These are phyloP conservation scores for Borostomias antarcticus DNA, from an alignment of 2,797 vertebrate species.

Conservation along the genomic window DNA sequence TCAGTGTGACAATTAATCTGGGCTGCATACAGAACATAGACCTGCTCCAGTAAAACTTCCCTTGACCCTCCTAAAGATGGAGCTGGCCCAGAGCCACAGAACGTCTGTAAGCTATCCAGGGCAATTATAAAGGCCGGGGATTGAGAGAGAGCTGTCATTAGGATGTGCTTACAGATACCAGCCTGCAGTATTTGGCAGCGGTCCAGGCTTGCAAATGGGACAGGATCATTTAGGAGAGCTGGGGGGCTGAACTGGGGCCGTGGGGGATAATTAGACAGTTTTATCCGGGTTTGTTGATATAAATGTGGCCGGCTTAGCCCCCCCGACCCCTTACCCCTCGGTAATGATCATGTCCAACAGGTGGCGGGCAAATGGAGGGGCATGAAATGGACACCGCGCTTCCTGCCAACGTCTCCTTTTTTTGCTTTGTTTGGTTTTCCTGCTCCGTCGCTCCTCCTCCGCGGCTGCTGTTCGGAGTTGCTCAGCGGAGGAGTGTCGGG, in stretches of 20 bases:
- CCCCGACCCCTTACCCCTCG: constrained; percentile 74
- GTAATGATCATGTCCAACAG: constrained; percentile 95
- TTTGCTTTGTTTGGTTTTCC: constrained; percentile 70
- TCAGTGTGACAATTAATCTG: constrained; percentile 44
- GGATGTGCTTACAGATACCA: constrained; percentile 85
- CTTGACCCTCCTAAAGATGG: constrained; percentile 61
- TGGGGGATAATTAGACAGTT: constrained; percentile 96
- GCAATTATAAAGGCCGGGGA: constrained; percentile 83
- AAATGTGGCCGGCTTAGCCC: constrained; percentile 94
- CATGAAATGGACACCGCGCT: constrained; percentile 91
- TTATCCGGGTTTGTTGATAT: constrained; percentile 95
- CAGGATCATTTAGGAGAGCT: constrained; percentile 75
- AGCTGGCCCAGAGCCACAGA: constrained; percentile 58
- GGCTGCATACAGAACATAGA: constrained; percentile 57
- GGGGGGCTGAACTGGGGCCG: constrained; percentile 79
- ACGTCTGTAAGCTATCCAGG: constrained; percentile 82
- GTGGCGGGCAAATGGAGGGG: constrained; percentile 90
- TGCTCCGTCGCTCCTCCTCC: constrained; percentile 50
- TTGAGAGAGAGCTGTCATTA: constrained; percentile 88
- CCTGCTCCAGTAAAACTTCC: constrained; percentile 68
- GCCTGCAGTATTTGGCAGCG: constrained; percentile 82
- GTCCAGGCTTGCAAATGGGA: constrained; percentile 83
- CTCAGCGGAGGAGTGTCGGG: constrained; percentile 59
- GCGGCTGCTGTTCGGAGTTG: constrained; percentile 46
- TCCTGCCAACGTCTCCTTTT: constrained; percentile 77